Percentiles rank a stretch among this genome's conserved stretches.
These are phyloP conservation scores for Caenorhabditis wallacei DNA, from an alignment of 2,888 invertebrate species.

Conservation along the genomic window DNA sequence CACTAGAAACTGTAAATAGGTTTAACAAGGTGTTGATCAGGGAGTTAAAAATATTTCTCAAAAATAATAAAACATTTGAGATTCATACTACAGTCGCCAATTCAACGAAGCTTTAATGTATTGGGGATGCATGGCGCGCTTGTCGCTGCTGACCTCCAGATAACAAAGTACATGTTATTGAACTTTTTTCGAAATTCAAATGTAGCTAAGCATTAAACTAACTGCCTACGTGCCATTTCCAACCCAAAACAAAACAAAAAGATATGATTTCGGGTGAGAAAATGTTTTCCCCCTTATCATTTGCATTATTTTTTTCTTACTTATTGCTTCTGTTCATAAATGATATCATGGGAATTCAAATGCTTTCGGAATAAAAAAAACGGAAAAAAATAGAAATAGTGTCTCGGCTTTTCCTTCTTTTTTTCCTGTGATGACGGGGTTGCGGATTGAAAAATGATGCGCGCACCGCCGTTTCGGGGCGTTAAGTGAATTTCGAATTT, in stretches of 20 bases:
- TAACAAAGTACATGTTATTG: no score
- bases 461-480: constrained; percentile 6
- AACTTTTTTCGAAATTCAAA: no score
- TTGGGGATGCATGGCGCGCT: no score
- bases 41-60: no score
- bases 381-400: not conserved
- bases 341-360: constrained; percentile 1
- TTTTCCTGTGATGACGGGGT: constrained; percentile 1
- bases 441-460: constrained; percentile 9
- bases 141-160: no score
- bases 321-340: not conserved
- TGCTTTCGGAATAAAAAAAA: not conserved
- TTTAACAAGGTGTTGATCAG: no score
- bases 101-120: no score
- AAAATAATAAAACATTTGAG: no score
- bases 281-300: not conserved
- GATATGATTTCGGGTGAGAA: not conserved
- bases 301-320: not conserved
- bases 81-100: no score
- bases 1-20: no score
- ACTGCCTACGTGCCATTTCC: not conserved
- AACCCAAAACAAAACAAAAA: not conserved
- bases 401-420: not conserved
- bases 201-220: not conserved
- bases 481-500: constrained; percentile 62